Percentiles rank a stretch among this genome's conserved stretches.
Evolutionary conservation across 1,140 invertebrate genomes (phyloP).

Genomic region (Drosophila lini): DNA sequence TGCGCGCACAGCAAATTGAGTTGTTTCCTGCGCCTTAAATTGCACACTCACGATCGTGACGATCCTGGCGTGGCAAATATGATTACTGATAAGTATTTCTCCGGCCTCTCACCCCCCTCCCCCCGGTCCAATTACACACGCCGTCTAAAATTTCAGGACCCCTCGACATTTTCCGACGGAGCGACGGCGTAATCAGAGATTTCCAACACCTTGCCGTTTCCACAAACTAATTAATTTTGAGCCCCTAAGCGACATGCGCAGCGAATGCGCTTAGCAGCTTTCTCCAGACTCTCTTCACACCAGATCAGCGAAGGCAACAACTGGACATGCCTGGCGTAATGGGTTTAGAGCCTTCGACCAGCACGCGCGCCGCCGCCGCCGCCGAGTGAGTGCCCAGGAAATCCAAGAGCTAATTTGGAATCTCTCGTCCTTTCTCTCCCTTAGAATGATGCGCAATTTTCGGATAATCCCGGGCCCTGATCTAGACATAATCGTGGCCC

Average conservation of each 20-base stretch:
- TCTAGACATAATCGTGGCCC: not conserved
- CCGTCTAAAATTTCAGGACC: conserved; percentile 62
- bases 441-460: conserved; percentile 30
- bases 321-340: conserved; percentile 74
- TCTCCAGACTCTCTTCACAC: conserved; percentile 38
- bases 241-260: conserved; percentile 55
- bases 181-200: conserved; percentile 70
- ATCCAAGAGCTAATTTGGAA: conserved; percentile 14
- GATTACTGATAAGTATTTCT: conserved; percentile 71
- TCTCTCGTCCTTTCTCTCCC: not conserved
- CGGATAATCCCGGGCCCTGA: conserved; percentile 26
- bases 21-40: conserved; percentile 70
- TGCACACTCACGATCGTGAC: conserved; percentile 59
- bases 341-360: conserved; percentile 36
- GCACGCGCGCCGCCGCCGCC: conserved; percentile 54
- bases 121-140: conserved; percentile 62
- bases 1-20: conserved; percentile 66
- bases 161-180: conserved; percentile 4
- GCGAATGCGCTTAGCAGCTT: conserved; percentile 78
- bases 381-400: conserved; percentile 15
- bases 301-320: not conserved
- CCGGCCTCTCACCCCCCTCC: not conserved
- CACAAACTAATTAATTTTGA: conserved; percentile 69
- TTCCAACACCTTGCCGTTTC: conserved; percentile 73
- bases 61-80: conserved; percentile 71